Conservation (phyloP, 1,140 invertebrate genomes). For the Palaemon carinicauda region DNA sequence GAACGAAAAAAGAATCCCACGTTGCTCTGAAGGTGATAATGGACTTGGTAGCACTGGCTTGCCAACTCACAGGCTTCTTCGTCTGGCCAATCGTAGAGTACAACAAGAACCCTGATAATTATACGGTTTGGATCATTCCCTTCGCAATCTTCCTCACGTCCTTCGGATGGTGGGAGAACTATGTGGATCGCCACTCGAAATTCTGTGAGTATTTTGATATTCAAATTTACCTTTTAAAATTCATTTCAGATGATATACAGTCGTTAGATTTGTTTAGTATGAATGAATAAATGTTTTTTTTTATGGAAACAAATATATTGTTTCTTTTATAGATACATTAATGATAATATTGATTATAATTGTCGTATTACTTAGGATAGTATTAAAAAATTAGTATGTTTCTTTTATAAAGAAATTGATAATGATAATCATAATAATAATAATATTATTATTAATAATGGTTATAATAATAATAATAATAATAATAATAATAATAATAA, state of each 20-base stretch:
- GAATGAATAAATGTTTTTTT: not conserved
- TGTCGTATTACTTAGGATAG: no score
- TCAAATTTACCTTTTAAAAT: no score
- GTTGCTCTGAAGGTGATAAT: slow-evolving; percentile 81
- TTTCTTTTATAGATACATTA: not conserved
- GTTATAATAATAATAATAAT: no score
- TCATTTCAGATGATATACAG: no score
- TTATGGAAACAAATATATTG: not conserved
- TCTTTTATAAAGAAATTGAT: no score
- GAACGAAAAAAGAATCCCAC: slow-evolving; percentile 81
- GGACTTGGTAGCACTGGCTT: slow-evolving; percentile 81
- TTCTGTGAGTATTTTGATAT: slow-evolving; percentile 68
- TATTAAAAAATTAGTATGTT: no score
- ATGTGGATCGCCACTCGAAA: slow-evolving; percentile 82
- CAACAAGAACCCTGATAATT: slow-evolving; percentile 64
- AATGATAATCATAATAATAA: no score
- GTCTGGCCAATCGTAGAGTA: slow-evolving; percentile 80
- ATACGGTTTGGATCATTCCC: slow-evolving; percentile 81
- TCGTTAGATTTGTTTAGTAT: not conserved
- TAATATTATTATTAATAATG: no score
- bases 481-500: no score
- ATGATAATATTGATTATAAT: no score
- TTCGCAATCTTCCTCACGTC: slow-evolving; percentile 84
- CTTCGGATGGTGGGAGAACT: slow-evolving; percentile 97
- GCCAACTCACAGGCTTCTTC: slow-evolving; percentile 87